Percentiles rank a stretch among this genome's conserved stretches.
phyloP scores from a whole-genome alignment of 2,113 vertebrate genomes.

The Oreochromis niloticus region DNA sequence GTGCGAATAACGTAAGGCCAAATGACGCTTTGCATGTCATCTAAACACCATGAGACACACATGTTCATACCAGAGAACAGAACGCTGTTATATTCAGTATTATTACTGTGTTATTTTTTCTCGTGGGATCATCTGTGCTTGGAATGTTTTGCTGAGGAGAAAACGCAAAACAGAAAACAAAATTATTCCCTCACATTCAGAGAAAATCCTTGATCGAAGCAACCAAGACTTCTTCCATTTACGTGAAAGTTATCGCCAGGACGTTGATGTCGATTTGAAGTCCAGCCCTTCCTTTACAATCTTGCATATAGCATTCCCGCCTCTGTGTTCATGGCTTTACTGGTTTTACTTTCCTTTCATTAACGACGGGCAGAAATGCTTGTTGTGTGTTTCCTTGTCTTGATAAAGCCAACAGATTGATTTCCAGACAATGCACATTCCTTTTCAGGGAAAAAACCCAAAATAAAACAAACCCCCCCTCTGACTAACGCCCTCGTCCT shows the following conservation, averaged over 20 bases:
- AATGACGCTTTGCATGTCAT: not conserved
- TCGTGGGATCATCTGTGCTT: not conserved
- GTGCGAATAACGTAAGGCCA: too few species aligned
- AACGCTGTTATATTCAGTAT: not conserved
- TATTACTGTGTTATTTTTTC: not conserved
- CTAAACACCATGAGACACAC: not conserved
- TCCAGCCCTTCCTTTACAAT: not conserved
- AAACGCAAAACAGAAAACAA: not conserved
- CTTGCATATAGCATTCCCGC: not conserved
- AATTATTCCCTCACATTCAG: conserved; percentile 6
- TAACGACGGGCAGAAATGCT: not conserved
- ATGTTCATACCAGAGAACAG: not conserved
- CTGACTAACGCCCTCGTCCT: not conserved
- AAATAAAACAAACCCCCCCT: not conserved
- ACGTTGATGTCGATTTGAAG: not conserved
- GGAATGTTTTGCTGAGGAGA: conserved; percentile 13
- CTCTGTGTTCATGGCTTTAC: not conserved
- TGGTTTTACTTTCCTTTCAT: not conserved
- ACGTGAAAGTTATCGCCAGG: not conserved
- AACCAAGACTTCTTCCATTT: not conserved
- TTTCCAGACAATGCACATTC: not conserved
- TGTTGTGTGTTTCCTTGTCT: not conserved
- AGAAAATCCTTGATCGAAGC: not conserved
- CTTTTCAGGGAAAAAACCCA: rapidly evolving
- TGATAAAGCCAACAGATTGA: not conserved